These are phyloP conservation scores for Calameuta filiformis DNA, from an alignment of 2,888 invertebrate species.

Conservation along the genomic window DNA sequence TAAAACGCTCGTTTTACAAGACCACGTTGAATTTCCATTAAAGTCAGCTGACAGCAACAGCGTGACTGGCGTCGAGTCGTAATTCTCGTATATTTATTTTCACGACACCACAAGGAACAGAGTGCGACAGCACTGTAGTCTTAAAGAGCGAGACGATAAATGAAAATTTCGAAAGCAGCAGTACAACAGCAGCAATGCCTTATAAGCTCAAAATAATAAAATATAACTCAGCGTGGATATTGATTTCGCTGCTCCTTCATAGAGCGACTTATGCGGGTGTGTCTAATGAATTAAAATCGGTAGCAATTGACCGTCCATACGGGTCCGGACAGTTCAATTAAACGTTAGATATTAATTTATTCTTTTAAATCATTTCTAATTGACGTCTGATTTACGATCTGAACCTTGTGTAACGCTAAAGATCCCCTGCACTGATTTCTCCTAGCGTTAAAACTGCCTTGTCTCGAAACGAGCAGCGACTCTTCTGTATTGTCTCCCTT, in stretches of 20 bases:
- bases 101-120: background rate
- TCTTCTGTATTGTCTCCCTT: background rate
- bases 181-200: background rate
- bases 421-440: background rate
- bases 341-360: background rate
- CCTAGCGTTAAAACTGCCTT: background rate
- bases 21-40: background rate
- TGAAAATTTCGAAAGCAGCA: conserved; percentile 7
- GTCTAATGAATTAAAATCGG: conserved; percentile 36
- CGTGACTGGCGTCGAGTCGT: background rate
- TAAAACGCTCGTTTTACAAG: background rate
- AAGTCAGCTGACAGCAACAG: background rate
- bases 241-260: conserved; percentile 41
- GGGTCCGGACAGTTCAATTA: background rate
- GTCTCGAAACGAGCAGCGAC: background rate
- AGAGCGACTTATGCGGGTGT: conserved; percentile 38
- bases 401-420: background rate
- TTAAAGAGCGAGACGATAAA: conserved; percentile 2
- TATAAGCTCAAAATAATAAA: background rate
- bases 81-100: background rate
- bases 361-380: background rate
- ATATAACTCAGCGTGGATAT: conserved; percentile 32
- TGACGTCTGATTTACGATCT: background rate
- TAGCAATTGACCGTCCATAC: conserved; percentile 5
- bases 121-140: background rate